A percentile compares a stretch with the other conserved stretches of the same genome.
Conservation (phyloP, 2,888 invertebrate species). For the Tuta absoluta region DNA sequence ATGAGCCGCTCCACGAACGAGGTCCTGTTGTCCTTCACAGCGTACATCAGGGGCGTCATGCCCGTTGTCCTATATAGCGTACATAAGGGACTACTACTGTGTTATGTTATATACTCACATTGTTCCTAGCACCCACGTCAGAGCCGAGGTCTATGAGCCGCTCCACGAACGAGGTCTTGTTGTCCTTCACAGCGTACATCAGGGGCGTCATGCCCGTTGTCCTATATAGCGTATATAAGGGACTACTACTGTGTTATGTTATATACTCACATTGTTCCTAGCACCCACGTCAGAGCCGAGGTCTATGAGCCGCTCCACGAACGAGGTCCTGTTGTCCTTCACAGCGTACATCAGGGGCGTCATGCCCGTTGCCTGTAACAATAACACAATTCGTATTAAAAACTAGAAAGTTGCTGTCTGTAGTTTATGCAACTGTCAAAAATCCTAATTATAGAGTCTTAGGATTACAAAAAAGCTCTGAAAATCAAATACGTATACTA, state of each 20-base stretch:
- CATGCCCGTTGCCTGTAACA: constrained; percentile 92
- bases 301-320: constrained; percentile 95
- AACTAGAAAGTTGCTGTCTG: no score
- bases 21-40: constrained; percentile 96
- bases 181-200: constrained; percentile 98
- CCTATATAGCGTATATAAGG: no score
- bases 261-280: constrained; percentile 92
- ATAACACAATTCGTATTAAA: background rate
- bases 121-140: constrained; percentile 94
- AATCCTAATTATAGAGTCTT: no score
- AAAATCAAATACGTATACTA: no score
- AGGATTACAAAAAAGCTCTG: no score
- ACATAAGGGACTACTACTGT: no score
- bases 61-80: no score
- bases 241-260: no score
- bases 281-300: constrained; percentile 95
- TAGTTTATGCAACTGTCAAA: no score
- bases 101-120: constrained; percentile 86
- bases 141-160: constrained; percentile 95
- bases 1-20: constrained; percentile 94
- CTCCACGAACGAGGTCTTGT: constrained; percentile 93
- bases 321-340: constrained; percentile 95
- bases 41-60: constrained; percentile 97
- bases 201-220: constrained; percentile 96
- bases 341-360: constrained; percentile 98